Conservation (phyloP, 2,888 invertebrate species). For the Coleophora deauratella region DNA sequence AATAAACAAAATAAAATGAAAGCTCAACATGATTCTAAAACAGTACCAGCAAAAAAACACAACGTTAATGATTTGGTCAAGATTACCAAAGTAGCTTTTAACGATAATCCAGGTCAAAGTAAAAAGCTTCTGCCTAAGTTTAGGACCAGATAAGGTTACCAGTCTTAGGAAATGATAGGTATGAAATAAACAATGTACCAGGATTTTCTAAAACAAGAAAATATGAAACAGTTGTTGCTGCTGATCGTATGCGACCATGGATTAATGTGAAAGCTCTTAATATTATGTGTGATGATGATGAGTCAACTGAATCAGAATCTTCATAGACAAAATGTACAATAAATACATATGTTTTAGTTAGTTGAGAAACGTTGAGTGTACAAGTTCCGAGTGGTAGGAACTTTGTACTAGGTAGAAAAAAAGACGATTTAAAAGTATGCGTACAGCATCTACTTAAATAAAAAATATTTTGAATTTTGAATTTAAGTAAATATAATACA, state of each 20-base stretch:
- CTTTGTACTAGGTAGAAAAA: too few species aligned
- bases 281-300: background rate
- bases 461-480: too few species aligned
- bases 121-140: conserved; percentile 1
- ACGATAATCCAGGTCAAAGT: conserved; percentile 1
- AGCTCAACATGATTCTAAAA: background rate
- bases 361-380: background rate
- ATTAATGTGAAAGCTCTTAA: background rate
- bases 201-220: background rate
- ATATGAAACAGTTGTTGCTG: background rate
- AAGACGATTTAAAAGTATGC: too few species aligned
- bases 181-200: background rate
- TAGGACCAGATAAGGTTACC: conserved; percentile 3
- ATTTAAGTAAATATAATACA: background rate
- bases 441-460: too few species aligned
- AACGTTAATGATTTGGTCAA: background rate
- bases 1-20: background rate
- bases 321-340: background rate
- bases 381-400: too few species aligned
- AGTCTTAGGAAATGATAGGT: conserved; percentile 3
- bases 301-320: background rate
- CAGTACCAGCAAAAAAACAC: background rate
- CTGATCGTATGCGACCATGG: background rate
- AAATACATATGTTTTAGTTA: background rate
- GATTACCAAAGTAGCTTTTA: background rate